A percentile compares a stretch with the other conserved stretches of the same genome.
Conservation (phyloP, 1,140 invertebrate species). For the Eulimnadia texana region DNA sequence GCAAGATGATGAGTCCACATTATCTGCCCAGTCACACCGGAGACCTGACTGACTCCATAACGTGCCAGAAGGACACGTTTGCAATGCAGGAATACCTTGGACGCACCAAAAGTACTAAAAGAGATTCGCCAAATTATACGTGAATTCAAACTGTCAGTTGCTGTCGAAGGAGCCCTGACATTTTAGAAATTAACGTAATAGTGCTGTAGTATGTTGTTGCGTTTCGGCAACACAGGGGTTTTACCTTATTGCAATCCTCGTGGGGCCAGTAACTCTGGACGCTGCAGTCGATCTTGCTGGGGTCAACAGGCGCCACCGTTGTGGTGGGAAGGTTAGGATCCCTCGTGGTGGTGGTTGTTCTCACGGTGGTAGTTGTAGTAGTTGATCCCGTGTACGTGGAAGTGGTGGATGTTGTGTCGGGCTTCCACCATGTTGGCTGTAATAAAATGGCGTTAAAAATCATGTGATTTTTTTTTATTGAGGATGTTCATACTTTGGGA, state of each 20-base stretch:
- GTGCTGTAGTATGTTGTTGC: too few species aligned
- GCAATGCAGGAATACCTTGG: constrained; percentile 20
- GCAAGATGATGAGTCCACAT: constrained; percentile 19
- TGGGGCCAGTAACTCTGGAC: constrained; percentile 17
- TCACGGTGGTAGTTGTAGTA: background rate
- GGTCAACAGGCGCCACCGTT: constrained; percentile 3
- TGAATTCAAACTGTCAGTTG: too few species aligned
- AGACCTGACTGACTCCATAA: constrained; percentile 19
- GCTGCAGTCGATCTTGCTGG: constrained; percentile 16
- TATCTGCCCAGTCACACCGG: constrained; percentile 21
- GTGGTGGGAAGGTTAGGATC: background rate
- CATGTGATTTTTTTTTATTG: background rate
- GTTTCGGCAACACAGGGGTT: too few species aligned
- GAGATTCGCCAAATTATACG: too few species aligned
- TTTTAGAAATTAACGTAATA: too few species aligned
- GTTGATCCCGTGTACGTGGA: constrained; percentile 2
- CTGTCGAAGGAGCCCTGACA: too few species aligned
- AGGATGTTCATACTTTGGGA: constrained; percentile 14
- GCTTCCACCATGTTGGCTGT: constrained; percentile 11
- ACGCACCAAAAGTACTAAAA: constrained; percentile 28
- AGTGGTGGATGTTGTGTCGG: constrained; percentile 10
- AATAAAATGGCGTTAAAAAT: background rate
- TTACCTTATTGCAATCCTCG: constrained; percentile 19
- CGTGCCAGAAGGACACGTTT: constrained; percentile 24
- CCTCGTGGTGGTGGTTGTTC: constrained; percentile 1